phyloP scores from a whole-genome alignment of 2,888 invertebrate genomes.

The Cactoblastis cactorum region DNA sequence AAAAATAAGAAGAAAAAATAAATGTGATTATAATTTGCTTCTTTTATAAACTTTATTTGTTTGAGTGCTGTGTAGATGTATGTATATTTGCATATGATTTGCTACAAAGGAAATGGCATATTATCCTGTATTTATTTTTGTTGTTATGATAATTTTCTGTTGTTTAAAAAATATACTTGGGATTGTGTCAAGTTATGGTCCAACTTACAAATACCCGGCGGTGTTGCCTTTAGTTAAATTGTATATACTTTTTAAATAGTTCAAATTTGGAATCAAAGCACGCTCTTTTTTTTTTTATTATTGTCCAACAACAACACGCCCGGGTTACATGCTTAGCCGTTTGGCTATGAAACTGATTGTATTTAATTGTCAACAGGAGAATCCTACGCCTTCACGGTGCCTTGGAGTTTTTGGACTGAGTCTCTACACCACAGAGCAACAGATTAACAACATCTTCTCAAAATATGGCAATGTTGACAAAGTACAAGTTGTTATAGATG shows the following conservation, averaged over 20 bases:
- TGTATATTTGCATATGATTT: no score
- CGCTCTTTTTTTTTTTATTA: background rate
- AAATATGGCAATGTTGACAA: slow-evolving; percentile 96
- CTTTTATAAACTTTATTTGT: no score
- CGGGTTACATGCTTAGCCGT: background rate
- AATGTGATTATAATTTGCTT: no score
- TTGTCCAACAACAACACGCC: slow-evolving; percentile 3
- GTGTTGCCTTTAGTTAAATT: slow-evolving; percentile 3
- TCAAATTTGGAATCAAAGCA: background rate
- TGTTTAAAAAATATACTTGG: background rate
- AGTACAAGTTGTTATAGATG: slow-evolving; percentile 96
- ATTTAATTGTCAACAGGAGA: slow-evolving; percentile 78
- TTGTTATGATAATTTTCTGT: background rate
- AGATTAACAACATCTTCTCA: slow-evolving; percentile 94
- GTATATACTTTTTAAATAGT: background rate
- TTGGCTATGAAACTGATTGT: background rate
- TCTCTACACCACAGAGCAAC: slow-evolving; percentile 94
- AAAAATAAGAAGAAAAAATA: no score
- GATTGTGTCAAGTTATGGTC: slow-evolving; percentile 8
- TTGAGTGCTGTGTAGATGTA: no score
- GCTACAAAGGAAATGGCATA: no score
- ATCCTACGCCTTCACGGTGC: slow-evolving; percentile 92
- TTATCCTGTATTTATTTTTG: background rate
- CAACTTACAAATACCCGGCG: slow-evolving; percentile 8
- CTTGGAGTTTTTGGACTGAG: slow-evolving; percentile 97